Evolutionary conservation across 2,113 vertebrate genomes (phyloP).

Genomic region (Neotoma lepida): DNA sequence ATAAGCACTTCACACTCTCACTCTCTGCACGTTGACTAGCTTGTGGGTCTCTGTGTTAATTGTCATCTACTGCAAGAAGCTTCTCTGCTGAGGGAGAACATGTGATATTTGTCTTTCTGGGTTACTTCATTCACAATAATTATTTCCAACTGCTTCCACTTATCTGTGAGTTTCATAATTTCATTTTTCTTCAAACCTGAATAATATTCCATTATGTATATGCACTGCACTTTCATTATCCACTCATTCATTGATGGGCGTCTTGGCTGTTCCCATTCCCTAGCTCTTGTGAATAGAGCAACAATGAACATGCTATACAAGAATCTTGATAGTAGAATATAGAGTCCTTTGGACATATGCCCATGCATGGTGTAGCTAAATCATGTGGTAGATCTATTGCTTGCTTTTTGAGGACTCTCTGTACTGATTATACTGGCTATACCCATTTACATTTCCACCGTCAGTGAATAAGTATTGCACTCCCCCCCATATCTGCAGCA

Average conservation of each 20-base stretch:
- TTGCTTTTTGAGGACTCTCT: not conserved
- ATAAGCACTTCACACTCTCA: not conserved
- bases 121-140: too few species aligned
- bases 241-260: not conserved
- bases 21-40: not conserved
- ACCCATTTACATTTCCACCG: not conserved
- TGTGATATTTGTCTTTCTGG: not conserved
- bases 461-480: not conserved
- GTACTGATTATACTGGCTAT: not conserved
- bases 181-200: not conserved
- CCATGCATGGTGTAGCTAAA: not conserved
- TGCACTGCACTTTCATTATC: not conserved
- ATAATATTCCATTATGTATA: not conserved
- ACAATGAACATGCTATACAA: not conserved
- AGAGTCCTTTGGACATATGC: not conserved
- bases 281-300: not conserved
- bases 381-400: not conserved
- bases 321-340: not conserved
- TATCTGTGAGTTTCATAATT: not conserved
- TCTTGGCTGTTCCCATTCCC: not conserved
- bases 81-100: not conserved
- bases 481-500: too few species aligned
- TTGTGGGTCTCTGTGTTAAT: not conserved
- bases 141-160: not conserved
- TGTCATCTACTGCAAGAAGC: not conserved